phyloP scores from a whole-genome alignment of 2,113 vertebrate genomes.

The Hemichromis elongatus region DNA sequence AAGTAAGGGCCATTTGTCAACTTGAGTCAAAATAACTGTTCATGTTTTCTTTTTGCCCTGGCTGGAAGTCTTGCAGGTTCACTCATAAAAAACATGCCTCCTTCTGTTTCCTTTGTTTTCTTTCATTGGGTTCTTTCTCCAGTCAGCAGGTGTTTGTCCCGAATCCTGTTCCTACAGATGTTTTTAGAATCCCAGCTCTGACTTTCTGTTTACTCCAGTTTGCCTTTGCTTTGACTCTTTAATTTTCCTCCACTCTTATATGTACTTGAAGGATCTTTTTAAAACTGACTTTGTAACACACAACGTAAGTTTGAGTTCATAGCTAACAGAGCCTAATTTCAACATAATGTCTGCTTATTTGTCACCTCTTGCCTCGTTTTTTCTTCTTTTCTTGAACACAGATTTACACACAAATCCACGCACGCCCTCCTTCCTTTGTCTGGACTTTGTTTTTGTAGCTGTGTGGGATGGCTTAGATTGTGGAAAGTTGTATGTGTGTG shows the following conservation, averaged over 20 bases:
- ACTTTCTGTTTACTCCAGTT: background rate
- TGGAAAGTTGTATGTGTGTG: background rate
- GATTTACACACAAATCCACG: background rate
- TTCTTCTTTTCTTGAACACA: background rate
- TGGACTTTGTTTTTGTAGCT: slow-evolving; percentile 59
- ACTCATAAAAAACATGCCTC: background rate
- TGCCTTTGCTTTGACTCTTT: background rate
- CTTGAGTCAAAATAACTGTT: slow-evolving; percentile 25
- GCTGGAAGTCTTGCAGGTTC: slow-evolving; percentile 42
- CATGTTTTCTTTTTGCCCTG: slow-evolving; percentile 7
- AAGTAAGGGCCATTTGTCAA: slow-evolving; percentile 41
- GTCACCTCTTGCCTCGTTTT: slow-evolving; percentile 6
- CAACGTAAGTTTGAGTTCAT: background rate
- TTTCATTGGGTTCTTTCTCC: background rate
- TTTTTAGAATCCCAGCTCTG: background rate
- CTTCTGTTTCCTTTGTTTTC: slow-evolving; percentile 23
- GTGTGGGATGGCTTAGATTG: slow-evolving; percentile 1
- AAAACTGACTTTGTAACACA: background rate
- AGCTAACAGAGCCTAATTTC: background rate
- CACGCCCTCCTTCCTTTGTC: background rate
- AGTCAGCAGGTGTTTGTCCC: slow-evolving; percentile 21
- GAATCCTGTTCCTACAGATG: background rate
- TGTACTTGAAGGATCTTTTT: background rate
- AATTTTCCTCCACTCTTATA: background rate
- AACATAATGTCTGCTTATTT: background rate